phyloP scores from a whole-genome alignment of 23 tunicate species.

The Halocynthia aurantium region DNA sequence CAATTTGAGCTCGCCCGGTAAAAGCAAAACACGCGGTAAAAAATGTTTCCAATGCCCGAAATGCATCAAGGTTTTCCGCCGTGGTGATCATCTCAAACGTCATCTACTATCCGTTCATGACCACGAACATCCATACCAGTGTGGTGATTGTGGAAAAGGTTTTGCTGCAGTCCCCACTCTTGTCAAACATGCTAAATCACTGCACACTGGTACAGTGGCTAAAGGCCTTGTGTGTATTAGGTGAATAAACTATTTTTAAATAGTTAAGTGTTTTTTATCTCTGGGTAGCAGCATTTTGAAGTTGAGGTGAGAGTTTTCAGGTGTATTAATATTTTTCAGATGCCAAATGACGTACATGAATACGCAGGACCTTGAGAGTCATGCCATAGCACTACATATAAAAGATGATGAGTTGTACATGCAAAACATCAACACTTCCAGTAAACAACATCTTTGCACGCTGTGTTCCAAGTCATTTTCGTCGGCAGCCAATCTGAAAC shows the following conservation, averaged over 20 bases:
- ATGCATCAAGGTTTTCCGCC: slow-evolving; percentile 38
- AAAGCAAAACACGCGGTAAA: slow-evolving; percentile 11
- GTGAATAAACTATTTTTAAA: background rate
- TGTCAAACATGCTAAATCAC: slow-evolving; percentile 27
- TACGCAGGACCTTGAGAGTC: slow-evolving; percentile 38
- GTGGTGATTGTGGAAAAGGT: slow-evolving; percentile 92
- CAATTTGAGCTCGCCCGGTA: background rate
- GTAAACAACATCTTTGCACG: slow-evolving; percentile 57
- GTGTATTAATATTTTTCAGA: slow-evolving; percentile 24
- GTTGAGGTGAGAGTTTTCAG: background rate
- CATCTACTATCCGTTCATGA: slow-evolving; percentile 89
- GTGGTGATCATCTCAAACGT: slow-evolving; percentile 94
- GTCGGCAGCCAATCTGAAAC: slow-evolving; percentile 47
- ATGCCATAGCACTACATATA: slow-evolving; percentile 39
- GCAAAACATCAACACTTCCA: slow-evolving; percentile 56
- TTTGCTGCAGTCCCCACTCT: slow-evolving; percentile 47
- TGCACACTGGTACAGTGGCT: slow-evolving; percentile 1
- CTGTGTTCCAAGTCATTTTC: slow-evolving; percentile 60
- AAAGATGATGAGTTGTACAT: slow-evolving; percentile 66
- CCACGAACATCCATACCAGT: slow-evolving; percentile 82
- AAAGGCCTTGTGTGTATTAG: slow-evolving; percentile 24
- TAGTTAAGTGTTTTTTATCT: background rate
- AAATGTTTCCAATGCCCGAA: slow-evolving; percentile 19
- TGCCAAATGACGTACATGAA: slow-evolving; percentile 31
- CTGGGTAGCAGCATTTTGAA: background rate